phyloP scores from a whole-genome alignment of 2,888 invertebrate species.

The Harpalus rubripes region DNA sequence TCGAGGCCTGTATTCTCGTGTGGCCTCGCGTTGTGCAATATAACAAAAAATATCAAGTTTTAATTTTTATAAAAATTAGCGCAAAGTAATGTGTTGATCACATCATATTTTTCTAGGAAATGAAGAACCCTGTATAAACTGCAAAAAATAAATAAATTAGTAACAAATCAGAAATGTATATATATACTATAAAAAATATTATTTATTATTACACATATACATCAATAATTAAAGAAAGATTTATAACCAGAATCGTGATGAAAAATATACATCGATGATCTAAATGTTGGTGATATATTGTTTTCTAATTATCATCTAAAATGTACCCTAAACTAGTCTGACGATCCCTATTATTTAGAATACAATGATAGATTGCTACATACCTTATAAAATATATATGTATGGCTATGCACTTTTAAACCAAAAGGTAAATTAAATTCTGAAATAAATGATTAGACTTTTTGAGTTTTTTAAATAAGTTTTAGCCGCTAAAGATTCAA shows the following conservation, averaged over 20 bases:
- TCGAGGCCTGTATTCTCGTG: no score
- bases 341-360: slow-evolving; percentile 59
- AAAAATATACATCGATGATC: slow-evolving; percentile 65
- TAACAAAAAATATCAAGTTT: no score
- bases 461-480: slow-evolving; percentile 8
- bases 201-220: slow-evolving; percentile 67
- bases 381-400: slow-evolving; percentile 45
- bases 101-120: no score
- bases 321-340: slow-evolving; percentile 52
- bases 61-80: no score
- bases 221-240: slow-evolving; percentile 61
- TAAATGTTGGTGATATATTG: slow-evolving; percentile 55
- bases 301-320: slow-evolving; percentile 46
- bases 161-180: slow-evolving; percentile 12
- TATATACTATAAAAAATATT: slow-evolving; percentile 66
- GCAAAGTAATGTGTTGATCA: no score
- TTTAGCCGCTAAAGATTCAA: not conserved
- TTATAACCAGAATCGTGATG: slow-evolving; percentile 65
- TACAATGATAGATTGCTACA: slow-evolving; percentile 52
- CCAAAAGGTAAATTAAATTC: not conserved
- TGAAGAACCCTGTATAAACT: no score
- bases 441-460: not conserved
- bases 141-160: not conserved
- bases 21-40: no score
- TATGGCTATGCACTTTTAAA: slow-evolving; percentile 46